Evolutionary conservation across 2,797 vertebrate species (phyloP).

Genomic region (Rallus crepitans): DNA sequence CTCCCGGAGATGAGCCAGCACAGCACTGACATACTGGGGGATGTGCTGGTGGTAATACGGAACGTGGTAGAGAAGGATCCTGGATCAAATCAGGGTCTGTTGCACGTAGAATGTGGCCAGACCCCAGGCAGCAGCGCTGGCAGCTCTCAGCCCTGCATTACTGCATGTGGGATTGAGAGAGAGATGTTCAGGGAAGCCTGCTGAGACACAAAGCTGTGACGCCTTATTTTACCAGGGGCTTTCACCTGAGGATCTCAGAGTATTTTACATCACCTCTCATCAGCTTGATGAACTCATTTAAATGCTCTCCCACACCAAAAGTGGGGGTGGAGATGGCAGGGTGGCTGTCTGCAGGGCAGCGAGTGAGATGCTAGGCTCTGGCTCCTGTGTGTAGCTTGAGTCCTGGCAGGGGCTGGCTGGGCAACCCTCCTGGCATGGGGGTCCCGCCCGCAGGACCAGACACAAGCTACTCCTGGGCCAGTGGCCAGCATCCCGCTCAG

Average conservation of each 20-base stretch:
- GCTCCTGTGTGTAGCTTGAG: neutral
- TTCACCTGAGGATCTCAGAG: neutral
- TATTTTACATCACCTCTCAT: neutral
- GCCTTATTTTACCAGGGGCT: neutral
- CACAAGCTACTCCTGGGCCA: neutral
- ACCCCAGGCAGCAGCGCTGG: neutral
- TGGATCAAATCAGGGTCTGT: neutral
- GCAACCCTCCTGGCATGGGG: rapidly evolving
- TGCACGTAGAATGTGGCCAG: neutral
- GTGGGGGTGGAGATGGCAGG: neutral
- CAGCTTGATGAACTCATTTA: neutral
- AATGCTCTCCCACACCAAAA: neutral
- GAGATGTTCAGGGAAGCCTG: neutral
- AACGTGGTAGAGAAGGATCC: neutral
- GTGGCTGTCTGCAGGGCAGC: neutral
- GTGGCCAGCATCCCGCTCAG: neutral
- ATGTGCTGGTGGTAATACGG: neutral
- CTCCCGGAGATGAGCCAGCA: neutral
- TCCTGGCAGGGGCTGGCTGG: neutral
- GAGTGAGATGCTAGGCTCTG: neutral
- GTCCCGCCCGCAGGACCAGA: neutral
- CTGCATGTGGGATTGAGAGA: neutral
- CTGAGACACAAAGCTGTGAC: neutral
- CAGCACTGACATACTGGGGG: neutral
- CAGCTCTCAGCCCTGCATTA: neutral